Conservation (phyloP, 2,888 invertebrate genomes). For the Helicoverpa assulta region DNA sequence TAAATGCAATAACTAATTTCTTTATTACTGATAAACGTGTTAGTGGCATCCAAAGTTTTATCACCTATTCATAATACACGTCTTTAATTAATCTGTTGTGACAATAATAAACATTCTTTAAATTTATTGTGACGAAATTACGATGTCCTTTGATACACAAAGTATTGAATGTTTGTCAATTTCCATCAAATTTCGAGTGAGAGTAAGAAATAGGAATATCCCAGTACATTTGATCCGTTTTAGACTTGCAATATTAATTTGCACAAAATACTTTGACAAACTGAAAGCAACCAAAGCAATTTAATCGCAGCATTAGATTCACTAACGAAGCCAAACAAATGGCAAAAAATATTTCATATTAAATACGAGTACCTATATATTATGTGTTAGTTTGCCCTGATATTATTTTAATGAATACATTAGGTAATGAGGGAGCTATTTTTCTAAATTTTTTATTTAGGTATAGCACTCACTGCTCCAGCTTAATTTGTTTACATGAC, state of each 20-base stretch:
- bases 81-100: slow-evolving; percentile 70
- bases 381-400: slow-evolving; percentile 58
- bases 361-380: slow-evolving; percentile 51
- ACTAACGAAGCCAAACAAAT: slow-evolving; percentile 56
- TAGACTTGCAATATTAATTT: slow-evolving; percentile 60
- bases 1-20: slow-evolving; percentile 38
- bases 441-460: slow-evolving; percentile 69
- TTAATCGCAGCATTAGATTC: slow-evolving; percentile 61
- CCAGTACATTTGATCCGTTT: slow-evolving; percentile 57
- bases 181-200: slow-evolving; percentile 67
- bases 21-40: slow-evolving; percentile 47
- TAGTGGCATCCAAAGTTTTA: slow-evolving; percentile 59
- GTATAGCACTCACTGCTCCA: slow-evolving; percentile 73
- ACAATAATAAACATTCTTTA: slow-evolving; percentile 73
- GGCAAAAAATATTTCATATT: slow-evolving; percentile 52
- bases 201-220: slow-evolving; percentile 63
- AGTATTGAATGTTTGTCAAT: slow-evolving; percentile 72
- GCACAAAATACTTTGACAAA: slow-evolving; percentile 60
- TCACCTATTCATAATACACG: slow-evolving; percentile 54
- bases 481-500: slow-evolving; percentile 75
- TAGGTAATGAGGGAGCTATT: slow-evolving; percentile 65
- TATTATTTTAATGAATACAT: slow-evolving; percentile 62
- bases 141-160: slow-evolving; percentile 61
- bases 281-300: slow-evolving; percentile 72
- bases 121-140: slow-evolving; percentile 61